Conservation (phyloP, 2,113 vertebrate species). For the Haplochromis vanheusdeni region DNA sequence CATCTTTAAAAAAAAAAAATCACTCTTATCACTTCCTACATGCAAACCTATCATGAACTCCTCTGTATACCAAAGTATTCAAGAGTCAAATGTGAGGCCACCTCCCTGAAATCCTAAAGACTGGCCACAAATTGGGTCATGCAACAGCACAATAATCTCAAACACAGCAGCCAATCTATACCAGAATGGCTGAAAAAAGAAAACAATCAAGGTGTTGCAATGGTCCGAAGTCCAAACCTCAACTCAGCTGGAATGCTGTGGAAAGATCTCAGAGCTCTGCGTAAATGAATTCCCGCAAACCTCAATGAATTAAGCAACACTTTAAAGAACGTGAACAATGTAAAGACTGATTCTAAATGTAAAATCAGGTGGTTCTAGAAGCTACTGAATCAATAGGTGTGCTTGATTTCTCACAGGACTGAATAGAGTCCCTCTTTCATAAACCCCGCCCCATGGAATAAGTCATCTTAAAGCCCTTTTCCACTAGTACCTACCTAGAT, state of each 20-base stretch:
- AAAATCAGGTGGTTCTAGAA: not conserved
- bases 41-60: not conserved
- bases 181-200: not conserved
- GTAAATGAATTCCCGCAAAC: fast-evolving
- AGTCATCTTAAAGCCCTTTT: not conserved
- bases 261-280: not conserved
- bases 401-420: not conserved
- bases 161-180: not conserved
- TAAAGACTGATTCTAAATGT: not conserved
- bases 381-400: not conserved
- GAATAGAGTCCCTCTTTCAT: not conserved
- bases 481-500: not conserved
- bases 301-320: not conserved
- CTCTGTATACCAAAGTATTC: not conserved
- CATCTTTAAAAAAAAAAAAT: not conserved
- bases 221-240: not conserved
- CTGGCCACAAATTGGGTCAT: not conserved
- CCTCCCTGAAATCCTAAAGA: not conserved
- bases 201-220: not conserved
- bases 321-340: not conserved
- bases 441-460: not conserved
- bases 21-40: not conserved
- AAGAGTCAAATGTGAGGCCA: not conserved
- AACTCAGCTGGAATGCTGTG: not conserved
- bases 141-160: not conserved